Base-by-base conservation (phyloP, 2,797 vertebrate genomes). In the Melanitta fusca region DNA sequence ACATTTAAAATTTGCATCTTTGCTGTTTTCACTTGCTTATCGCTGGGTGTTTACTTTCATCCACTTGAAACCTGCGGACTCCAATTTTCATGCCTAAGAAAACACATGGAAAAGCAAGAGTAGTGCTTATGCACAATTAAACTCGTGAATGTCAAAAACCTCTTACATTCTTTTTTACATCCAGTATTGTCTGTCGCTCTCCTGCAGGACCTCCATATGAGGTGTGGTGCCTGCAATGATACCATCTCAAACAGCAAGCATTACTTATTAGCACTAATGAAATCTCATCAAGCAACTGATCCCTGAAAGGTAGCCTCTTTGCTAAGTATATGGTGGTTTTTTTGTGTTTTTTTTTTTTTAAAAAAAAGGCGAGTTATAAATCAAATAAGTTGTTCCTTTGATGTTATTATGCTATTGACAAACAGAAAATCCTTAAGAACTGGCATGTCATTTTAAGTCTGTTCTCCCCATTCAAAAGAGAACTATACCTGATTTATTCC, bases 331-430 rank as follows among this genome's bases (percentile, higher is more conserved):
- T 71, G 38, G 8, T 36, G 36, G 8, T 36, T 36, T 36, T 36
- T 36, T 36, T 36, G 36, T 36, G 8, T 36, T 36, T 36, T 36
- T 36, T 36, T 36, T 36, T 36, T 36, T 36, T 36, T 36, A 36
- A 86, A 94, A 96, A 91, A 85, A 86, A 84, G 61, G 85, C 28
- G 34, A 58, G 61, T 65, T 74, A 41, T 38, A 89, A 82, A 95
- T 92, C 80, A 90, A 81, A 77, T 74, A 47, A 57, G 30, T 60
- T 89, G 30, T 91, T 89, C 62, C 32, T 95, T 92, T 91, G 38
- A 75, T 89, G 30, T 70, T 85, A 54, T 16, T 83, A 3, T 74
- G 54, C 60, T 80, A 36, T 10, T 90, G 58, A 92, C 70, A 80
- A 89, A 75, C 30, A 75, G 22, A 88, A 92, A 92, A 83, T 61